These are phyloP conservation scores for Endotricha flammealis DNA, from an alignment of 2,888 invertebrate species.

Conservation along the genomic window DNA sequence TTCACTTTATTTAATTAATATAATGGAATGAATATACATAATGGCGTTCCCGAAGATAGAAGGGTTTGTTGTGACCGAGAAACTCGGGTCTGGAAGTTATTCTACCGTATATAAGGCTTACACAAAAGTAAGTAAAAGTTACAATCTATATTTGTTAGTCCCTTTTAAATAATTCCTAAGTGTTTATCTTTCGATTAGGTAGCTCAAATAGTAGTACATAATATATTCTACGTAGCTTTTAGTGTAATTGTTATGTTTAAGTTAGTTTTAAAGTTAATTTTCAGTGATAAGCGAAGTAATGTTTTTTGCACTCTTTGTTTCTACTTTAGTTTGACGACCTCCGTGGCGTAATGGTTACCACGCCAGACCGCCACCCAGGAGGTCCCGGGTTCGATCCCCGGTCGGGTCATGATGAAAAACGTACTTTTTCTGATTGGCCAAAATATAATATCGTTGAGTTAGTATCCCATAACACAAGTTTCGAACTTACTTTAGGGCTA, in stretches of 20 bases:
- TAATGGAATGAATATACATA: constrained; percentile 18
- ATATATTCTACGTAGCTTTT: neutral
- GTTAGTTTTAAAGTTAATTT: neutral
- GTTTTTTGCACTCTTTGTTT: too few species aligned
- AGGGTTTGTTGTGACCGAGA: constrained; percentile 84
- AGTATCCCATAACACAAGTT: too few species aligned
- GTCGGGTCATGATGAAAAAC: too few species aligned
- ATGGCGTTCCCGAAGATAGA: constrained; percentile 80
- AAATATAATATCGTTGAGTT: too few species aligned
- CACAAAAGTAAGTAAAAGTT: constrained; percentile 69
- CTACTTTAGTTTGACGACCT: too few species aligned
- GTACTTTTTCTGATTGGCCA: too few species aligned
- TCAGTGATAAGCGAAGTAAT: too few species aligned
- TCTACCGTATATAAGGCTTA: constrained; percentile 90
- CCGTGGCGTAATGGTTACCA: too few species aligned
- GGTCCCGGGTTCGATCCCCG: too few species aligned
- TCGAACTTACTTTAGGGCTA: too few species aligned
- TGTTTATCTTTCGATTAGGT: neutral
- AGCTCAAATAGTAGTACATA: constrained; percentile 1
- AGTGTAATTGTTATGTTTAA: neutral
- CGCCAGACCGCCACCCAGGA: too few species aligned
- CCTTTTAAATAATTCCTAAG: neutral
- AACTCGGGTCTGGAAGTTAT: constrained; percentile 89
- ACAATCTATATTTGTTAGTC: neutral
- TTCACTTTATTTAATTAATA: constrained; percentile 2